These are phyloP conservation scores for Morelia viridis DNA, from an alignment of 2,797 vertebrate genomes.

Conservation along the genomic window DNA sequence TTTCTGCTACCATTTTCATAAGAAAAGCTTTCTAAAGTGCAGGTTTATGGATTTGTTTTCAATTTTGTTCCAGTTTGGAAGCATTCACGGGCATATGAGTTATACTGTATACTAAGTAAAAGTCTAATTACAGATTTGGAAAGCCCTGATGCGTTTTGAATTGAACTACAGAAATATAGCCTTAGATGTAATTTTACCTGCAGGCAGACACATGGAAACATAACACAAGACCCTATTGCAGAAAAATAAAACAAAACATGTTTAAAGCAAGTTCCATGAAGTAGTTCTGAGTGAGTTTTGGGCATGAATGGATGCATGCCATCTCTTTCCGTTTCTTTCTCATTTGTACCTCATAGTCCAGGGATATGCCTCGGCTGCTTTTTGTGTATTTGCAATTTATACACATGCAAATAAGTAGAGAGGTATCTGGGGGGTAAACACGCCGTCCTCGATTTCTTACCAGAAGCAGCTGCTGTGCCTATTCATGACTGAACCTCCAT, in stretches of 20 bases:
- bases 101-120: constrained; percentile 7
- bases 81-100: neutral
- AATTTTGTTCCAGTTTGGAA: neutral
- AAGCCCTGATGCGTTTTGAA: neutral
- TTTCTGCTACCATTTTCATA: neutral
- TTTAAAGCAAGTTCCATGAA: neutral
- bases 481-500: neutral
- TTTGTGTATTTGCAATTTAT: neutral
- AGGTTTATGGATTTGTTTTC: neutral
- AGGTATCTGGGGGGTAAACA: neutral
- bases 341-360: neutral
- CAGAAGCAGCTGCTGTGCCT: neutral
- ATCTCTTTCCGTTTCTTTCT: neutral
- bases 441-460: neutral
- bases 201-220: neutral
- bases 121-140: constrained; percentile 8
- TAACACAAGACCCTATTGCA: neutral
- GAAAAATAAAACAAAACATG: neutral
- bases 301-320: neutral
- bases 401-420: neutral
- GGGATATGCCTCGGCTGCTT: neutral
- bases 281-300: neutral
- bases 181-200: neutral
- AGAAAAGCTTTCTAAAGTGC: neutral
- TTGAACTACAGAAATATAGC: neutral